These are phyloP conservation scores for Enteromius viviparus DNA, from an alignment of 2,797 vertebrate species.

Conservation along the genomic window DNA sequence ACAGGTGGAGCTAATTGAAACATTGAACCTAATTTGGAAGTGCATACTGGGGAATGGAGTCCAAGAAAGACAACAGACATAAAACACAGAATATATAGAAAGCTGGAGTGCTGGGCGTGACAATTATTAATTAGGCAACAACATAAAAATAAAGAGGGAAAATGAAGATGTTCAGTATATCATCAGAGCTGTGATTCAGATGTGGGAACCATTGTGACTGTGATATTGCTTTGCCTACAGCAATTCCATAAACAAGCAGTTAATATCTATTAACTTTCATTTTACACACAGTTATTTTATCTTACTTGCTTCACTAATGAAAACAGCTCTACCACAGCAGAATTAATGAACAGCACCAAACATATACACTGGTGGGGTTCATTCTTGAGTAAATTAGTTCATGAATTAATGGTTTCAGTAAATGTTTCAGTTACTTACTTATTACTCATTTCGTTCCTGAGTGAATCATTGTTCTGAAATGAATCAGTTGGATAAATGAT, in stretches of 20 bases:
- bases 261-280: constrained; percentile 4
- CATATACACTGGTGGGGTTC: neutral
- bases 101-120: too few relatives aligned
- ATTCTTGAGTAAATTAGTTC: neutral
- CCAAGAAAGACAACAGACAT: too few relatives aligned
- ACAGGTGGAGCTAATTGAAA: too few relatives aligned
- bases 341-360: neutral
- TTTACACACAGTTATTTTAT: neutral
- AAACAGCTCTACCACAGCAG: neutral
- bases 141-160: neutral
- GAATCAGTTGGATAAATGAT: neutral
- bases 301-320: neutral
- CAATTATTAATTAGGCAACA: neutral
- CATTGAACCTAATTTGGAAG: too few relatives aligned
- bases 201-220: neutral
- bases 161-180: neutral
- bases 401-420: neutral
- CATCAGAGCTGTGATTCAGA: neutral
- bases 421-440: neutral
- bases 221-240: constrained; percentile 3
- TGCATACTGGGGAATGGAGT: too few relatives aligned
- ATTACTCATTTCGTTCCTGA: neutral
- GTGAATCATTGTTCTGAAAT: neutral
- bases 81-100: too few relatives aligned
- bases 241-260: constrained; percentile 9